phyloP scores from a whole-genome alignment of 2,113 vertebrate species.

The Neogobius melanostomus region DNA sequence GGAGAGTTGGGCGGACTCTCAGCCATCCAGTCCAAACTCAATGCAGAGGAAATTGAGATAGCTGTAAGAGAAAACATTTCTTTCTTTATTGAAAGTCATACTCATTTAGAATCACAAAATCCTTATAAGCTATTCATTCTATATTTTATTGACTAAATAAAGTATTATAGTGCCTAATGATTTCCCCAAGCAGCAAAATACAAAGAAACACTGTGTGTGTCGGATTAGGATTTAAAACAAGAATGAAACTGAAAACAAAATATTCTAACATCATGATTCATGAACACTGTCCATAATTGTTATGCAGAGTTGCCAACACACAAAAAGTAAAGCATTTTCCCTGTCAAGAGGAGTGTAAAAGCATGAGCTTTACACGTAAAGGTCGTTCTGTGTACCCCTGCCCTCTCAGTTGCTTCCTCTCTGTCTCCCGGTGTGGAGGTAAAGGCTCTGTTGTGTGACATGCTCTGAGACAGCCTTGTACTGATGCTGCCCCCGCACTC shows the following conservation, averaged over 20 bases:
- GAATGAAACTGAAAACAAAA: too few species aligned
- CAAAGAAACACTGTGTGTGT: too few species aligned
- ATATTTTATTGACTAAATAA: too few species aligned
- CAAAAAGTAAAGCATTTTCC: conserved; percentile 9
- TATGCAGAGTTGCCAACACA: too few species aligned
- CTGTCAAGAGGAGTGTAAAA: background rate
- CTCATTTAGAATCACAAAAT: too few species aligned
- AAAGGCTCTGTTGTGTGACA: conserved; percentile 64
- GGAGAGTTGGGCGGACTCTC: conserved; percentile 95
- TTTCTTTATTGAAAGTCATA: background rate
- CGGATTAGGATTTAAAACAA: too few species aligned
- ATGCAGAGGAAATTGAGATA: conserved; percentile 93
- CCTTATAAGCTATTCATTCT: too few species aligned
- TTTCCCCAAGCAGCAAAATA: too few species aligned
- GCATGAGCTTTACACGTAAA: conserved; percentile 33
- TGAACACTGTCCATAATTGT: too few species aligned
- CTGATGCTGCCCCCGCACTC: conserved; percentile 54
- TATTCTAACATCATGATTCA: too few species aligned
- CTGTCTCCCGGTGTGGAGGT: conserved; percentile 45
- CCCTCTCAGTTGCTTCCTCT: conserved; percentile 49
- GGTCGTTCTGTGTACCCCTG: conserved; percentile 39
- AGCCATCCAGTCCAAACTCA: conserved; percentile 93
- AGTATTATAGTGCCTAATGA: too few species aligned
- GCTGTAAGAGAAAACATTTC: conserved; percentile 79
- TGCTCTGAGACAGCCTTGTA: conserved; percentile 65